phyloP scores from a whole-genome alignment of 2,113 vertebrate genomes.

The Hippocampus zosterae region DNA sequence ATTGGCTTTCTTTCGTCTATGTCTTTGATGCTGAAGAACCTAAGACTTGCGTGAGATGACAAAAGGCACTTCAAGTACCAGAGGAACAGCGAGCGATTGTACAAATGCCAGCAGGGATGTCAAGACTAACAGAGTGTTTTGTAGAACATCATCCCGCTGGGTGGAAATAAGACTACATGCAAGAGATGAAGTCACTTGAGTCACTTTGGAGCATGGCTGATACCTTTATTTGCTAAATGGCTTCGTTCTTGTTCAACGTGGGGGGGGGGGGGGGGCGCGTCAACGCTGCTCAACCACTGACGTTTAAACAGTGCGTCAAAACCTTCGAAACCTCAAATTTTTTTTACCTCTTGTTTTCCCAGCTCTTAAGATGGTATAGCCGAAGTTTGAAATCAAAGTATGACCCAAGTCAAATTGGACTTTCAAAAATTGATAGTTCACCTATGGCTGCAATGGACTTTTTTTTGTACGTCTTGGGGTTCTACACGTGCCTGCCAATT shows the following conservation, averaged over 20 bases:
- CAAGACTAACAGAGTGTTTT: constrained; percentile 48
- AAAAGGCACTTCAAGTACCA: constrained; percentile 58
- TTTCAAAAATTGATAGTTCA: no score
- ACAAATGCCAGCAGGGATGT: constrained; percentile 64
- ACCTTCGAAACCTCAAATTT: constrained; percentile 1
- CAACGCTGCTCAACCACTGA: constrained; percentile 33
- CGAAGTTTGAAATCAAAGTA: no score
- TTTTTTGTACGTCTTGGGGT: no score
- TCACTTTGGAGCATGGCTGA: constrained; percentile 42
- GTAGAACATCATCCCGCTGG: constrained; percentile 54
- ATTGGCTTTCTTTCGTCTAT: constrained; percentile 49
- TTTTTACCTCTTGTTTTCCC: no score
- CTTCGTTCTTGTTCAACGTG: constrained; percentile 13
- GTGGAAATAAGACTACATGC: constrained; percentile 54
- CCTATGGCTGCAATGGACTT: no score
- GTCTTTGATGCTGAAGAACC: constrained; percentile 68
- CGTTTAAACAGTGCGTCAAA: constrained; percentile 7
- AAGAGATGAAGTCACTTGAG: constrained; percentile 40
- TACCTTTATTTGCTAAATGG: constrained; percentile 41
- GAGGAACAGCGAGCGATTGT: constrained; percentile 57
- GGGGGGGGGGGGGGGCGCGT: not conserved
- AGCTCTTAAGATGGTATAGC: no score
- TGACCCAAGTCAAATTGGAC: no score
- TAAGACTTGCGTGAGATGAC: constrained; percentile 51
- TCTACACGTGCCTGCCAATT: no score